A percentile compares a stretch with the other conserved stretches of the same genome.
Evolutionary conservation across 30 jellyfish, hydroid and myxozoan species (phyloP).

Genomic region (Hydractinia echinata): DNA sequence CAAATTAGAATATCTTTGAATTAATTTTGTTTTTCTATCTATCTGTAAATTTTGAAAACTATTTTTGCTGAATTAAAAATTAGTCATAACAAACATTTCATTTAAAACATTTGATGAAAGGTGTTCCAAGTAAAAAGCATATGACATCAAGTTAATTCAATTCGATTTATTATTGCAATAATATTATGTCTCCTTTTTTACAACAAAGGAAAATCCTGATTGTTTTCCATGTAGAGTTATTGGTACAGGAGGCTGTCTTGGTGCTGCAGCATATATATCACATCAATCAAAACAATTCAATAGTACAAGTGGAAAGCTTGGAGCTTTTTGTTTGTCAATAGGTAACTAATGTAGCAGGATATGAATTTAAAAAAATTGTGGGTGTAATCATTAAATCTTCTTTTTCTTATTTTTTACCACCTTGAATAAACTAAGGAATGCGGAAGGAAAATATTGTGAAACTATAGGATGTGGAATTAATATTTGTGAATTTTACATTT

Average conservation of each 20-base stretch:
- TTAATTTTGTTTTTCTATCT: no score
- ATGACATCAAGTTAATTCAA: no score
- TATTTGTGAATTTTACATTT: no score
- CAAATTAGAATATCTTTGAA: no score
- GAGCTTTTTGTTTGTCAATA: neutral
- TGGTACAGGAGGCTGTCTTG: conserved; percentile 43
- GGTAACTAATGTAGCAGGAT: conserved; percentile 12
- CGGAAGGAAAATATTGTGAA: neutral
- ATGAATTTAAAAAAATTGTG: neutral
- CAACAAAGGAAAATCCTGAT: neutral
- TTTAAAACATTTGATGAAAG: no score
- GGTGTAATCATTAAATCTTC: neutral
- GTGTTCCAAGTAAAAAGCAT: no score
- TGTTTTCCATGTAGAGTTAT: conserved; percentile 33
- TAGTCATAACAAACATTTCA: no score
- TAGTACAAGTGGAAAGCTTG: conserved; percentile 17
- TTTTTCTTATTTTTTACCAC: neutral
- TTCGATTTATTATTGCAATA: no score
- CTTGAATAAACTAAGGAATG: neutral
- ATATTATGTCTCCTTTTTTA: neutral
- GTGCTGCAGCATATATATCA: conserved; percentile 27
- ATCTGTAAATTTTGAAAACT: no score
- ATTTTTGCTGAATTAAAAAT: no score
- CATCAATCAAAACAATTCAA: conserved; percentile 23
- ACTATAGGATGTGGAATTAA: no score